Percentiles rank a stretch among this genome's conserved stretches.
Conservation (phyloP, 2,888 invertebrate genomes). For the Cryptocheilus praepositus region DNA sequence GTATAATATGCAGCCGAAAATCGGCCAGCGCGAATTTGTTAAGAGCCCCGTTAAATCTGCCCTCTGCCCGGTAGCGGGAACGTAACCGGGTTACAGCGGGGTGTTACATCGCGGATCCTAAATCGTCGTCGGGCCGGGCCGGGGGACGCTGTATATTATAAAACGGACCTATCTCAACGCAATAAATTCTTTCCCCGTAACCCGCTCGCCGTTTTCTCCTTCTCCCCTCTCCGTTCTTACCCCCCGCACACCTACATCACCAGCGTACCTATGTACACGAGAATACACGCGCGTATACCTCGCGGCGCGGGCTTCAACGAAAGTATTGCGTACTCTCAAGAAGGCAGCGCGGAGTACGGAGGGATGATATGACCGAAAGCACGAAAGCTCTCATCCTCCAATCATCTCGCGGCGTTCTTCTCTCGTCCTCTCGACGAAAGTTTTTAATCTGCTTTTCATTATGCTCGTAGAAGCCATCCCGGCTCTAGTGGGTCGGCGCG, state of each 20-base stretch:
- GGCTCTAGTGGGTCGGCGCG: conserved; percentile 5
- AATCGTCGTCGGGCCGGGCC: neutral
- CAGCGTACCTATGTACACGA: no score
- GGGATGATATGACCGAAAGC: conserved; percentile 29
- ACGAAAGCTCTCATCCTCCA: conserved; percentile 39
- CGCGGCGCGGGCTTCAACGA: neutral
- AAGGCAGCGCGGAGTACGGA: conserved; percentile 4
- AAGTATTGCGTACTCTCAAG: neutral
- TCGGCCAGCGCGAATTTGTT: no score
- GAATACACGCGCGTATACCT: neutral
- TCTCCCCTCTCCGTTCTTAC: neutral
- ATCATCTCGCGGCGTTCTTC: conserved; percentile 43
- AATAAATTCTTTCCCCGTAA: conserved; percentile 32
- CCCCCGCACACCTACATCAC: no score
- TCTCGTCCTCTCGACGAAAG: conserved; percentile 43
- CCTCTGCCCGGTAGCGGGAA: neutral
- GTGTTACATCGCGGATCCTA: no score
- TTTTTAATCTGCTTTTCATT: conserved; percentile 65
- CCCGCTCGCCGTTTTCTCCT: no score
- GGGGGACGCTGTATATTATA: conserved; percentile 31
- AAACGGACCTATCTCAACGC: conserved; percentile 51
- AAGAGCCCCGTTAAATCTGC: no score
- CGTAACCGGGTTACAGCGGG: conserved; percentile 5
- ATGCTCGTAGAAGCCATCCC: conserved; percentile 47
- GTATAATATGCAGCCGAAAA: no score